These are phyloP conservation scores for Phrynocephalus versicolor DNA, from an alignment of 2,113 vertebrate genomes.

Conservation along the genomic window DNA sequence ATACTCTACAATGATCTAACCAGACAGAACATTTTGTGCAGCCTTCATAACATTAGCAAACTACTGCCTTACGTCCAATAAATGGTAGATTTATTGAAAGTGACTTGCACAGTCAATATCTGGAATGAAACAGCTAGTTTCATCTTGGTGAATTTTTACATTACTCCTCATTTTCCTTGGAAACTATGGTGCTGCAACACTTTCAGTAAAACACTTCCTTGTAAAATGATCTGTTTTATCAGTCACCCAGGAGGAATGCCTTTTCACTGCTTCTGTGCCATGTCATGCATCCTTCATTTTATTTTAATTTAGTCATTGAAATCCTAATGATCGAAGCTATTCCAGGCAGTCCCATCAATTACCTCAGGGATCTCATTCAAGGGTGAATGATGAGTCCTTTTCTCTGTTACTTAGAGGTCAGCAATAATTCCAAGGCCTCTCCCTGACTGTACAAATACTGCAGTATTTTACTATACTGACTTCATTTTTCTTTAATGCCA, in stretches of 20 bases:
- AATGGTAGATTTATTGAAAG: constrained; percentile 70
- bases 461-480: constrained; percentile 19
- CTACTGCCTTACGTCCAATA: constrained; percentile 61
- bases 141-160: constrained; percentile 73
- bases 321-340: constrained; percentile 62
- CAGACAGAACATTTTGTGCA: constrained; percentile 53
- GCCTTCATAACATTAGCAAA: constrained; percentile 57
- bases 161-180: constrained; percentile 73
- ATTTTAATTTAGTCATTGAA: constrained; percentile 71
- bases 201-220: constrained; percentile 67
- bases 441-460: constrained; percentile 49
- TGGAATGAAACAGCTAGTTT: constrained; percentile 72
- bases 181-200: constrained; percentile 61
- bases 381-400: constrained; percentile 57
- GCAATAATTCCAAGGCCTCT: constrained; percentile 51
- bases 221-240: constrained; percentile 70
- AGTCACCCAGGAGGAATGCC: constrained; percentile 62
- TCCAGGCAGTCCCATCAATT: constrained; percentile 64
- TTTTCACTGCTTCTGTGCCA: constrained; percentile 62
- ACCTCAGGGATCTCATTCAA: constrained; percentile 52
- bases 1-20: constrained; percentile 26
- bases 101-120: constrained; percentile 68
- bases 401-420: constrained; percentile 62
- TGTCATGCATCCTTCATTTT: constrained; percentile 73
- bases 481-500: constrained; percentile 58